These are phyloP conservation scores for Nysson spinosus DNA, from an alignment of 2,888 invertebrate species.

Conservation along the genomic window DNA sequence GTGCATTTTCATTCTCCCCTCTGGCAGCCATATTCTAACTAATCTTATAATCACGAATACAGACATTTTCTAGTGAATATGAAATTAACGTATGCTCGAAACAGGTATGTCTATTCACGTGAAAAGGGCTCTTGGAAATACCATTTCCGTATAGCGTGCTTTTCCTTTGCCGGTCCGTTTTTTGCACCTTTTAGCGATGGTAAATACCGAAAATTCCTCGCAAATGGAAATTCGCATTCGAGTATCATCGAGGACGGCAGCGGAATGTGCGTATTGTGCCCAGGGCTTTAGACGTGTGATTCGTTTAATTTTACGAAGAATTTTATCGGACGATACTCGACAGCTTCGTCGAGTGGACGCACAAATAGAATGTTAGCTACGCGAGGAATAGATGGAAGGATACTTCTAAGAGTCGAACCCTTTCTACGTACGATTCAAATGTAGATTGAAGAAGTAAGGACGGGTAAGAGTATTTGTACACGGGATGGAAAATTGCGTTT, in stretches of 20 bases:
- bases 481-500: constrained; percentile 46
- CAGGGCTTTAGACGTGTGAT: constrained; percentile 25
- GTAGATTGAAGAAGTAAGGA: constrained; percentile 20
- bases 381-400: background rate
- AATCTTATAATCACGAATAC: too few species aligned
- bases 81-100: constrained; percentile 24
- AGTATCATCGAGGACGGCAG: constrained; percentile 25
- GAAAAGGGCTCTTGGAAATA: constrained; percentile 4
- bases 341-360: constrained; percentile 3
- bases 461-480: constrained; percentile 30
- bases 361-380: background rate
- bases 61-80: constrained; percentile 6
- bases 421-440: background rate
- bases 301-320: constrained; percentile 46
- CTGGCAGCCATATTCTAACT: too few species aligned
- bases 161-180: background rate
- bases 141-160: background rate
- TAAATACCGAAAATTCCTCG: constrained; percentile 34
- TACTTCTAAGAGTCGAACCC: too few species aligned
- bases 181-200: background rate
- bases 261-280: too few species aligned
- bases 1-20: too few species aligned
- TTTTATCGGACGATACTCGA: constrained; percentile 35
- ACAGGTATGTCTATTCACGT: constrained; percentile 1
- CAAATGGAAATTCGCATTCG: constrained; percentile 35